Percentiles rank a stretch among this genome's conserved stretches.
phyloP scores from a whole-genome alignment of 2,113 vertebrate genomes.

The Glaucidium brasilianum region DNA sequence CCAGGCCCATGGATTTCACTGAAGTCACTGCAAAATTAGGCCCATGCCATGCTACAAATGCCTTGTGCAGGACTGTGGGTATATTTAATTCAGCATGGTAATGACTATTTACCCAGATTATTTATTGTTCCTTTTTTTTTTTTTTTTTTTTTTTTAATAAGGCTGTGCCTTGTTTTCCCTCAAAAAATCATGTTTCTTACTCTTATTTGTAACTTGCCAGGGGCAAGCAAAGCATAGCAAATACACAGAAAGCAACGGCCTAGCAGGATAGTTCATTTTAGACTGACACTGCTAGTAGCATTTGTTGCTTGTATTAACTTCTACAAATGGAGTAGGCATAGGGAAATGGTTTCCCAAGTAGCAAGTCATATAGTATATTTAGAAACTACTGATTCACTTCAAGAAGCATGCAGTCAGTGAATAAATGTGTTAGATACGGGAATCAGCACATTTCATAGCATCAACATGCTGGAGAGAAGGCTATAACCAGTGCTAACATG shows the following conservation, averaged over 20 bases:
- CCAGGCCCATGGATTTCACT: neutral
- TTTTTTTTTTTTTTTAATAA: neutral
- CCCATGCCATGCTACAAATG: neutral
- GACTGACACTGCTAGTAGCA: neutral
- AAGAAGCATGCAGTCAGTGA: neutral
- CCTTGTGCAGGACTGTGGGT: neutral
- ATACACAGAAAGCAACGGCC: neutral
- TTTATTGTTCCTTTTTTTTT: neutral
- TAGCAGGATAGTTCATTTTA: neutral
- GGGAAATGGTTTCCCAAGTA: neutral
- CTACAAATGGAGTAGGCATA: neutral
- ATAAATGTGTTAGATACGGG: neutral
- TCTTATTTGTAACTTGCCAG: conserved; percentile 12
- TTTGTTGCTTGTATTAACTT: neutral
- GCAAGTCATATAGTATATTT: neutral
- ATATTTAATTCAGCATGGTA: neutral
- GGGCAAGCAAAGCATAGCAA: conserved; percentile 18
- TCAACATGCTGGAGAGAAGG: neutral
- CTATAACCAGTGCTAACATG: neutral
- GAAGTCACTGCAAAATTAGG: neutral
- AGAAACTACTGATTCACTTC: neutral
- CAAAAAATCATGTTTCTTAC: neutral
- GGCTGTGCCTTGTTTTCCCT: neutral
- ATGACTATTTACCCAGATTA: neutral
- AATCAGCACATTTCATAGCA: neutral